Evolutionary conservation across 2,888 invertebrate species (phyloP).

Genomic region (Diaperis boleti): DNA sequence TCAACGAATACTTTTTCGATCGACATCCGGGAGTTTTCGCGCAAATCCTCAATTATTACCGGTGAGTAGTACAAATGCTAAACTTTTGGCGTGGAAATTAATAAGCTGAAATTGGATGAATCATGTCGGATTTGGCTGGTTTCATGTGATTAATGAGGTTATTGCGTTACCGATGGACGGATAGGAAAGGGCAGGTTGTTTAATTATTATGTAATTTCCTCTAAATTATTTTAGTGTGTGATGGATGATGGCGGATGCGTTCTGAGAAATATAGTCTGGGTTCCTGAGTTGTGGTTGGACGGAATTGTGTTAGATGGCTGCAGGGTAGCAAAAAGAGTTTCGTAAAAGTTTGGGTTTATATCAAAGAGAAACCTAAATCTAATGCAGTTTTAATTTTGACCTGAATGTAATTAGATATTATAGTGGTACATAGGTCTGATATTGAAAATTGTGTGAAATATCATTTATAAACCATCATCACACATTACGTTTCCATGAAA

Average conservation of each 20-base stretch:
- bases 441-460: no score
- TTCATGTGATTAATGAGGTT: slow-evolving; percentile 6
- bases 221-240: slow-evolving; percentile 1
- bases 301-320: no score
- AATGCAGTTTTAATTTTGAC: no score
- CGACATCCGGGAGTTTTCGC: slow-evolving; percentile 92
- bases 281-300: background rate
- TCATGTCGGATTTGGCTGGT: slow-evolving; percentile 4
- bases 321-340: no score
- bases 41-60: slow-evolving; percentile 89
- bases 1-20: slow-evolving; percentile 91
- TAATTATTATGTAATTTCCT: slow-evolving; percentile 21
- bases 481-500: no score
- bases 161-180: slow-evolving; percentile 3
- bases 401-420: no score
- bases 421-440: no score
- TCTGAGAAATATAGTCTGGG: background rate
- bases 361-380: no score
- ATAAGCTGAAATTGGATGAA: background rate
- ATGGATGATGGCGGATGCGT: slow-evolving; percentile 7
- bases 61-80: slow-evolving; percentile 69
- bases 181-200: slow-evolving; percentile 1
- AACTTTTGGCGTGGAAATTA: background rate
- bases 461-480: no score
- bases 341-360: no score